Conservation (phyloP, 2,113 vertebrate genomes). For the Rhinoptilus africanus region DNA sequence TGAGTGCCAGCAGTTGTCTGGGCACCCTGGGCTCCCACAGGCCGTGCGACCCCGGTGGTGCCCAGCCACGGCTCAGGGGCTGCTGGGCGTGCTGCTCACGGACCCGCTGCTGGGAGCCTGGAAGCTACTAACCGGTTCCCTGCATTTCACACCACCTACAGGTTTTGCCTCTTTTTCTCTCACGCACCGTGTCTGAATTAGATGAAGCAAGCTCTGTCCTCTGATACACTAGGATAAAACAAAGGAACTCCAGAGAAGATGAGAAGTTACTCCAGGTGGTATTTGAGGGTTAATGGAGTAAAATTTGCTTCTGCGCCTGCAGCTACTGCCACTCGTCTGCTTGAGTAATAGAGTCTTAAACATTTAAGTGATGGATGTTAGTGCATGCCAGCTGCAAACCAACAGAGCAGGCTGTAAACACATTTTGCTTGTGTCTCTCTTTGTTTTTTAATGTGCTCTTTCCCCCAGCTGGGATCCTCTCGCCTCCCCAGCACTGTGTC, state of each 20-base stretch:
- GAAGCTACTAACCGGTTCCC: not conserved
- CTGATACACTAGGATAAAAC: not conserved
- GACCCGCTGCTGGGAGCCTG: not conserved
- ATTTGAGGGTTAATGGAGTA: conserved; percentile 51
- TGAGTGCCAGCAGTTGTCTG: not conserved
- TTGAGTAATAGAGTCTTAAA: conserved; percentile 59
- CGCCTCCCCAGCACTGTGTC: not conserved
- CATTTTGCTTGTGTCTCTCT: conserved; percentile 7
- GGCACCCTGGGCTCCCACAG: not conserved
- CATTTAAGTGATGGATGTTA: conserved; percentile 51
- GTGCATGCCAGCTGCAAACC: conserved; percentile 34
- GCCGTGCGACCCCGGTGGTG: fast-evolving
- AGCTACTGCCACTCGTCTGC: conserved; percentile 44
- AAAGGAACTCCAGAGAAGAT: not conserved
- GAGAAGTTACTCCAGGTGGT: conserved; percentile 23
- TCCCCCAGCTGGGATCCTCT: not conserved
- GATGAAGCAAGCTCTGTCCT: not conserved
- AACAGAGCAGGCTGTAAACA: conserved; percentile 45
- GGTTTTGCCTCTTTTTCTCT: not conserved
- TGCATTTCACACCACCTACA: not conserved
- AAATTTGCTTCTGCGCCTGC: conserved; percentile 46
- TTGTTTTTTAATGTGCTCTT: conserved; percentile 25
- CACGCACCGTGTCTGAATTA: not conserved
- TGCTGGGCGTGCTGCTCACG: not conserved
- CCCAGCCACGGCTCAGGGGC: not conserved